A percentile compares a stretch with the other conserved stretches of the same genome.
Evolutionary conservation across 2,113 vertebrate species (phyloP).

Genomic region (Hoplias malabaricus): DNA sequence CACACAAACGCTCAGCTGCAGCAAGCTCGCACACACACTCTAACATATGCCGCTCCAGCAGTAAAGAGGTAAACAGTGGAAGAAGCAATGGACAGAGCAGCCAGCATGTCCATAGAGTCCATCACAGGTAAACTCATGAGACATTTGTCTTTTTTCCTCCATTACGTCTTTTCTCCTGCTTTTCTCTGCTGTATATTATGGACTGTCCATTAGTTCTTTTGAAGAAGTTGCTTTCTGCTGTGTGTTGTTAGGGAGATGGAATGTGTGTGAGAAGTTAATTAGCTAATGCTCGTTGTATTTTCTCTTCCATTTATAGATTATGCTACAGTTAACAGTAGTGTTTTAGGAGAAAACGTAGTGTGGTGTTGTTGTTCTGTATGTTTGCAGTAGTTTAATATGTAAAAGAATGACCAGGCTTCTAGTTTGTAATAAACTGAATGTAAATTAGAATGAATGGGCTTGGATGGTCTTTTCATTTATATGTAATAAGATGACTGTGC

Average conservation of each 20-base stretch:
- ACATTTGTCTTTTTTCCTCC: not conserved
- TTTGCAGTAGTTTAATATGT: too few species aligned
- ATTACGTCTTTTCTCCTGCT: constrained; percentile 2
- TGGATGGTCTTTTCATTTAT: too few species aligned
- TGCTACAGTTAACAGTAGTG: too few species aligned
- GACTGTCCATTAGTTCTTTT: not conserved
- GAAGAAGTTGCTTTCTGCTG: not conserved
- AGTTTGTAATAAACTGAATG: too few species aligned
- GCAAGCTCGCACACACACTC: constrained; percentile 11
- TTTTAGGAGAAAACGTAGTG: too few species aligned
- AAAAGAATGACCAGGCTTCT: too few species aligned
- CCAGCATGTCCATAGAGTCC: constrained; percentile 59
- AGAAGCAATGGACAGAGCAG: constrained; percentile 64
- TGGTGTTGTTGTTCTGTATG: too few species aligned
- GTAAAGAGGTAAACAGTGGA: constrained; percentile 39
- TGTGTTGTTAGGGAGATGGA: not conserved
- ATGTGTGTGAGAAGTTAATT: not conserved
- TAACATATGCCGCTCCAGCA: constrained; percentile 47
- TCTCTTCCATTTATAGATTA: not conserved
- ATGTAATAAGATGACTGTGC: not conserved
- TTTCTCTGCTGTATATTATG: constrained; percentile 3
- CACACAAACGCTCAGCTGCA: constrained; percentile 14
- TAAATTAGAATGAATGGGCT: not conserved
- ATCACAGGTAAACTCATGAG: constrained; percentile 63
- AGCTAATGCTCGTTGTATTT: not conserved